Conservation (phyloP, 1,140 invertebrate species). For the Stratiolaelaps scimitus region DNA sequence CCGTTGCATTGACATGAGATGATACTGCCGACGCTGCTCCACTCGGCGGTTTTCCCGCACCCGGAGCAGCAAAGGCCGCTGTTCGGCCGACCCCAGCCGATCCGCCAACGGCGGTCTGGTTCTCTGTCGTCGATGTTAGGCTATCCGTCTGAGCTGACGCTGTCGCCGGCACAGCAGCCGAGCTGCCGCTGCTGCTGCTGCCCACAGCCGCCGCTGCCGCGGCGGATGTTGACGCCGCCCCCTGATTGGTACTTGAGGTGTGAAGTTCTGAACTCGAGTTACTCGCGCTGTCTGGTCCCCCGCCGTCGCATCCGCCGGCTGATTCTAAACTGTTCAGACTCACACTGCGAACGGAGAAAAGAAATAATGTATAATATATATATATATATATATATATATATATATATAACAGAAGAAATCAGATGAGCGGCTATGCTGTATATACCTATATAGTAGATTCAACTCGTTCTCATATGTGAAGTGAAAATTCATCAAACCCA, state of each 20-base stretch:
- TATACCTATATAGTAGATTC: too few relatives aligned
- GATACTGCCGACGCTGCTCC: neutral
- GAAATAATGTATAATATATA: neutral
- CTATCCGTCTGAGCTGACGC: too few relatives aligned
- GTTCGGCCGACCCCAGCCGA: conserved; percentile 6
- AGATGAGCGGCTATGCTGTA: too few relatives aligned
- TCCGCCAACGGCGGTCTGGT: too few relatives aligned
- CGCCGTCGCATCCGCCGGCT: conserved; percentile 13
- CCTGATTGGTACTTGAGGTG: conserved; percentile 23
- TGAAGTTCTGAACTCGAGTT: conserved; percentile 19
- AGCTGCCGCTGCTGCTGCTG: too few relatives aligned
- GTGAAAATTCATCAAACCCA: too few relatives aligned
- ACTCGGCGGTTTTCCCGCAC: conserved; percentile 10
- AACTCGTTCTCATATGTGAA: too few relatives aligned
- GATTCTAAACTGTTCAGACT: conserved; percentile 27
- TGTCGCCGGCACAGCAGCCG: too few relatives aligned
- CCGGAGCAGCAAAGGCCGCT: conserved; percentile 8
- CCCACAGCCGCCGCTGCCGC: too few relatives aligned
- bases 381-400: too few relatives aligned
- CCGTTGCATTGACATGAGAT: neutral
- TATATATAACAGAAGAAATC: too few relatives aligned
- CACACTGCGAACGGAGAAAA: conserved; percentile 20
- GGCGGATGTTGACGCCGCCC: neutral
- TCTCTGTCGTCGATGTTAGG: too few relatives aligned
- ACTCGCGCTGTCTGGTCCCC: conserved; percentile 20